phyloP scores from a whole-genome alignment of 2,888 invertebrate genomes.

The Rambutsinella grinnellia region DNA sequence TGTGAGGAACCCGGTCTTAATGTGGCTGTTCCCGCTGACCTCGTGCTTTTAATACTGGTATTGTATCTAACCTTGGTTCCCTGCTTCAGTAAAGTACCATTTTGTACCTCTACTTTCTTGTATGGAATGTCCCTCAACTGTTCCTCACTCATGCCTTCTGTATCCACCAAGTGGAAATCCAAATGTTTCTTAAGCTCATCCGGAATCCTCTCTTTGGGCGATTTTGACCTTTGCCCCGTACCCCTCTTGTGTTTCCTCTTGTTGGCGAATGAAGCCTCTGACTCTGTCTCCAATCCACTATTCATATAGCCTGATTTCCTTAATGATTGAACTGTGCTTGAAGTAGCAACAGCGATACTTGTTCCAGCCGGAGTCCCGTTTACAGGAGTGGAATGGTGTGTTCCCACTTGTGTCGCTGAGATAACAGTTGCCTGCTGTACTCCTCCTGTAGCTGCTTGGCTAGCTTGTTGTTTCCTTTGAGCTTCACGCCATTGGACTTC shows the following conservation, averaged over 20 bases:
- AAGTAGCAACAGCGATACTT: background rate
- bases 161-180: slow-evolving; percentile 89
- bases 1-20: slow-evolving; percentile 51
- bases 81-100: slow-evolving; percentile 54
- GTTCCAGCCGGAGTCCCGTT: background rate
- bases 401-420: slow-evolving; percentile 38
- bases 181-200: slow-evolving; percentile 86
- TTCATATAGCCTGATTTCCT: slow-evolving; percentile 68
- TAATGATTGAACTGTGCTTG: slow-evolving; percentile 20
- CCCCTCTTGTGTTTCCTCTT: slow-evolving; percentile 69
- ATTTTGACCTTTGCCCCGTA: slow-evolving; percentile 71
- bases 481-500: slow-evolving; percentile 92
- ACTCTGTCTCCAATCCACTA: slow-evolving; percentile 71
- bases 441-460: slow-evolving; percentile 70
- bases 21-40: slow-evolving; percentile 35
- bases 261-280: slow-evolving; percentile 69
- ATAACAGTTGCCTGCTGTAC: slow-evolving; percentile 76
- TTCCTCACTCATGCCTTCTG: slow-evolving; percentile 88
- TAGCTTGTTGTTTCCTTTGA: slow-evolving; percentile 79
- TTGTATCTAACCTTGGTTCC: slow-evolving; percentile 57
- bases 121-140: slow-evolving; percentile 90
- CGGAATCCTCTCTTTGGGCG: slow-evolving; percentile 80
- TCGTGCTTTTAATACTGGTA: slow-evolving; percentile 56
- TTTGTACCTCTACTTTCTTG: slow-evolving; percentile 80
- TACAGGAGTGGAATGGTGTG: slow-evolving; percentile 10